phyloP scores from a whole-genome alignment of 2,888 invertebrate genomes.

The Drosophila cracens region DNA sequence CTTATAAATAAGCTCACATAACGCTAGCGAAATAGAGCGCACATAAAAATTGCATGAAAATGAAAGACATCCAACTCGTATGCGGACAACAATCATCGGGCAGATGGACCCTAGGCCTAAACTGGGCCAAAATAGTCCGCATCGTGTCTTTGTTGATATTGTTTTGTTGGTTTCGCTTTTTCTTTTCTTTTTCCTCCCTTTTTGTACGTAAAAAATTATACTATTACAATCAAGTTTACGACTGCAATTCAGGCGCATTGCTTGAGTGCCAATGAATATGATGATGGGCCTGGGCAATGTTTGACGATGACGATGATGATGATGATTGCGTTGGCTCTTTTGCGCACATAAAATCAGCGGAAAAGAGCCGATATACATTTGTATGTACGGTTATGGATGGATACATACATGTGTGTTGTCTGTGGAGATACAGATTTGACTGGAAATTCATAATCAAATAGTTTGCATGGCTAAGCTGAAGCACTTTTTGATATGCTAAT shows the following conservation, averaged over 20 bases:
- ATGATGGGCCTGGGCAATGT: slow-evolving; percentile 50
- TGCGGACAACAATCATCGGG: slow-evolving; percentile 32
- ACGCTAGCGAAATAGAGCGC: slow-evolving; percentile 55
- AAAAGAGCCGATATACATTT: slow-evolving; percentile 1
- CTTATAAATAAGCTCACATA: slow-evolving; percentile 50
- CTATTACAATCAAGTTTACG: slow-evolving; percentile 80
- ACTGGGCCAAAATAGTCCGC: slow-evolving; percentile 23
- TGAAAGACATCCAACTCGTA: slow-evolving; percentile 45
- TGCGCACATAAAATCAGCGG: slow-evolving; percentile 33
- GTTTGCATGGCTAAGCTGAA: slow-evolving; percentile 1
- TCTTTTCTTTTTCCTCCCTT: not conserved
- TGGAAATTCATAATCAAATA: not conserved
- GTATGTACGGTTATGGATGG: not conserved
- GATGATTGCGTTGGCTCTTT: slow-evolving; percentile 50
- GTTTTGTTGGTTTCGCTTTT: slow-evolving; percentile 3
- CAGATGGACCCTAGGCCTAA: slow-evolving; percentile 14
- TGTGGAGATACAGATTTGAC: not conserved
- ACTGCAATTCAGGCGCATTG: slow-evolving; percentile 64
- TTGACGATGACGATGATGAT: slow-evolving; percentile 55
- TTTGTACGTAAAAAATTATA: slow-evolving; percentile 64
- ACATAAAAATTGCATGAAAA: slow-evolving; percentile 77
- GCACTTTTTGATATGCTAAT: not conserved
- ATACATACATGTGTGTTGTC: not conserved
- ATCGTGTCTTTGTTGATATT: slow-evolving; percentile 25
- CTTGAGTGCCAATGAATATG: slow-evolving; percentile 72